Evolutionary conservation across 2,888 invertebrate species (phyloP).

Genomic region (Ophonus ardosiacus): DNA sequence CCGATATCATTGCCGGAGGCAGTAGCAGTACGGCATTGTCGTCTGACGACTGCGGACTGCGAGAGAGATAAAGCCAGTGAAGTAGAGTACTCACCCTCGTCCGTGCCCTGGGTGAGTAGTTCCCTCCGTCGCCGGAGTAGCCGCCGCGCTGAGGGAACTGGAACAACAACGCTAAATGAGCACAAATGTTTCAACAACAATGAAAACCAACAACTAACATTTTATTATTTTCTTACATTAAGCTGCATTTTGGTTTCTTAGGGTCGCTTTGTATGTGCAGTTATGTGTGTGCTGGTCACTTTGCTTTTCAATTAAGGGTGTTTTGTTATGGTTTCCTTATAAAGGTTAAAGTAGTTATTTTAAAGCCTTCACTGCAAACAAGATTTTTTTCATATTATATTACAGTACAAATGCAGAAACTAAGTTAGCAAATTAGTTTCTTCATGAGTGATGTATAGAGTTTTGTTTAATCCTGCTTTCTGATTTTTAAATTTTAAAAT

Average conservation of each 20-base stretch:
- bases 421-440: no score
- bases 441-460: no score
- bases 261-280: not conserved
- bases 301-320: no score
- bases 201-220: not conserved
- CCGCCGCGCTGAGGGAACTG: constrained; percentile 61
- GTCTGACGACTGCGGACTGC: constrained; percentile 9
- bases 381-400: no score
- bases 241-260: not conserved
- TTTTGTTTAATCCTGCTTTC: no score
- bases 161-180: constrained; percentile 53
- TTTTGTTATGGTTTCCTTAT: no score
- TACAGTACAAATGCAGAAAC: no score
- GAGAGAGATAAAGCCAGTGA: constrained; percentile 31
- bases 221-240: constrained; percentile 11
- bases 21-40: constrained; percentile 6
- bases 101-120: constrained; percentile 60
- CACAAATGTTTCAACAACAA: not conserved
- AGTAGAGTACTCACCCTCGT: constrained; percentile 56
- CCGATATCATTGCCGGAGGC: constrained; percentile 55
- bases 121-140: constrained; percentile 59
- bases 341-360: no score
- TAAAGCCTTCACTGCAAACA: no score
- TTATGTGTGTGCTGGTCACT: not conserved
- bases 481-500: no score